These are phyloP conservation scores for Mesorhabditis spiculigera DNA, from an alignment of 2,888 invertebrate species.

Conservation along the genomic window DNA sequence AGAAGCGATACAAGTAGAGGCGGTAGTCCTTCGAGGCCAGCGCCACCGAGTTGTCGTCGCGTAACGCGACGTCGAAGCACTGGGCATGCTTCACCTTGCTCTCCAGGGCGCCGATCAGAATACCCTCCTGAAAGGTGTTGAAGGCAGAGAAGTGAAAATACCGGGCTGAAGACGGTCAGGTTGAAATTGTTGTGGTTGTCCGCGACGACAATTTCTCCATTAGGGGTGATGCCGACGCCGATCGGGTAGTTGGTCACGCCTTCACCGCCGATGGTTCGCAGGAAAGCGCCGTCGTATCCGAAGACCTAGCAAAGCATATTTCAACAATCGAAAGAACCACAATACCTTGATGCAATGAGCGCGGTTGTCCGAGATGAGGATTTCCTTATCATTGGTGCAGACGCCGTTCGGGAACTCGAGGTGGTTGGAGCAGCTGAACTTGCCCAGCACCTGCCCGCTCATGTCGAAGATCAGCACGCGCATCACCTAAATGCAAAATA, in stretches of 20 bases:
- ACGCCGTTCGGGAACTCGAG: constrained; percentile 99
- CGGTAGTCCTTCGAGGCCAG: constrained; percentile 98
- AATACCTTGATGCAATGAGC: constrained; percentile 89
- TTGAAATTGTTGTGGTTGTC: constrained; percentile 99
- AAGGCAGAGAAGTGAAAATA: constrained; percentile 63
- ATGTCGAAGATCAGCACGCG: constrained; percentile 97
- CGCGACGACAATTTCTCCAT: constrained; percentile 93
- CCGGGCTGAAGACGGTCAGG: constrained; percentile 87
- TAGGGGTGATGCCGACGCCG: constrained; percentile 94
- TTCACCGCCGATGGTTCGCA: constrained; percentile 96
- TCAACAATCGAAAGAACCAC: not conserved
- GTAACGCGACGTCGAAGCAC: constrained; percentile 97
- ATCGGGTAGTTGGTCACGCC: constrained; percentile 99
- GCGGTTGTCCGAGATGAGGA: constrained; percentile 98
- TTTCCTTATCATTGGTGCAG: constrained; percentile 97
- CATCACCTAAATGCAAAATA: constrained; percentile 74
- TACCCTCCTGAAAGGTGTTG: constrained; percentile 73
- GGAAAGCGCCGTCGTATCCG: constrained; percentile 91
- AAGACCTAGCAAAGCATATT: constrained; percentile 68
- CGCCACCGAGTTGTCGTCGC: constrained; percentile 97
- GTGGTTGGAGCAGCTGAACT: constrained; percentile 96
- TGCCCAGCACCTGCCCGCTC: constrained; percentile 85
- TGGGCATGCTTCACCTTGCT: constrained; percentile 98
- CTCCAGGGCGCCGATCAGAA: constrained; percentile 93
- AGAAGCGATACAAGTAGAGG: constrained; percentile 94